Conservation (phyloP, 2,797 vertebrate species). For the Pangasius sanitwongsei region DNA sequence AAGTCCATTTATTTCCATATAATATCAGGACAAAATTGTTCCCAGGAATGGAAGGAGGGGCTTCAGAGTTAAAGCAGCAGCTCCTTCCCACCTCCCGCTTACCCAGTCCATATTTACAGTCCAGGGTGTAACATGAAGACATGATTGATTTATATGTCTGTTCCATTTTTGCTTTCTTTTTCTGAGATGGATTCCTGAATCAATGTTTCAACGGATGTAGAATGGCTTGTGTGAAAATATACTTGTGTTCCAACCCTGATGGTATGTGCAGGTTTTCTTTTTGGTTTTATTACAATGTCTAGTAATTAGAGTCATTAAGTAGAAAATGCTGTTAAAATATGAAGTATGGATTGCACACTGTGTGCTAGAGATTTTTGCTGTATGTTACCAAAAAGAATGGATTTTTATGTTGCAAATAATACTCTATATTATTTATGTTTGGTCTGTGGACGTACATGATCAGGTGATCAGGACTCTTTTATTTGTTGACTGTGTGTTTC, state of each 20-base stretch:
- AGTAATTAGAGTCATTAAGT: background rate
- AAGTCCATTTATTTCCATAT: background rate
- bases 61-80: background rate
- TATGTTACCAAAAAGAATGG: background rate
- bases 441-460: background rate
- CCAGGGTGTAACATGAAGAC: background rate
- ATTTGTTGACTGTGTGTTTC: slow-evolving; percentile 25
- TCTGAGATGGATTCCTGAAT: slow-evolving; percentile 3
- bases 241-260: slow-evolving; percentile 77
- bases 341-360: background rate
- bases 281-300: background rate
- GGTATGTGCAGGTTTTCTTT: slow-evolving; percentile 62
- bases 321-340: background rate
- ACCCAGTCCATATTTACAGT: background rate
- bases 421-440: background rate
- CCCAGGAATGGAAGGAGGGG: slow-evolving; percentile 34
- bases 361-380: too few species aligned
- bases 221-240: slow-evolving; percentile 74
- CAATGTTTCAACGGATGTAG: background rate
- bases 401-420: background rate
- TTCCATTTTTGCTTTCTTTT: background rate
- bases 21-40: slow-evolving; percentile 17
- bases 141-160: background rate
- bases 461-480: background rate
- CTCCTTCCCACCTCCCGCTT: background rate